Base-by-base conservation (phyloP, 23 tunicate genomes). In the Trididemnum clinides region DNA sequence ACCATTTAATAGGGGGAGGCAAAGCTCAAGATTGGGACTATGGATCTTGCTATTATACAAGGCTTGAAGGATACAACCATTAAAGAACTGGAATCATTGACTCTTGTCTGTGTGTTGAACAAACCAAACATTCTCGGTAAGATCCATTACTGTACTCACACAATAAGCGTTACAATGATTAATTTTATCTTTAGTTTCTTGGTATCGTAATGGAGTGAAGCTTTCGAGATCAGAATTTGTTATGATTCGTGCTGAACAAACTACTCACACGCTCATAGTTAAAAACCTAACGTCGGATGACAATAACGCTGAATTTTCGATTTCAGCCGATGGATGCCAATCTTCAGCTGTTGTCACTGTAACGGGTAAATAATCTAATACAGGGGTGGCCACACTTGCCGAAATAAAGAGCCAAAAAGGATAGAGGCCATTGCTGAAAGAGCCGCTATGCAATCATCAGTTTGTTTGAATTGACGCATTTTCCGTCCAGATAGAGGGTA, bases 161-260 rank as follows among this genome's bases (percentile, higher is more conserved):
- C n/a, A 6, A 12, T 33, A 21, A 10, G 27, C 71, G 29, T 6
- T 26, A 10, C 7, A 10, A 21, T 10, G 21, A 20, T 26, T 33
- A 70, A 28, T 57, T 7, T 34, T 86, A 63, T 66, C n/a, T 3
- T 7, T 32, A 92, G 97, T 89, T 27, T 88, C 92, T 0, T 95
- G 99, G 99, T 95, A 64, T 34, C 85, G 82, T 23, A 90, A 95
- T 39, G 95, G 92, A 19, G 95, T 80, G 6, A 83, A 87, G 78
- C 50, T 95, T 1, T 65, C 95, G 0, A 74, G 95, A 31, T 51
- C 92, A 0, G 95, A 95, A 25, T 70, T 49, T 26, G 49, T 95
- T 28, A 83, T 63, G 33, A 86, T 95, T 25, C 88, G 91, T 54
- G 78, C 82, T 70, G 91, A 86, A 51, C 92, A 82, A 20, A 77